Conservation (phyloP, 2,888 invertebrate species). For the Ochropacha duplaris region DNA sequence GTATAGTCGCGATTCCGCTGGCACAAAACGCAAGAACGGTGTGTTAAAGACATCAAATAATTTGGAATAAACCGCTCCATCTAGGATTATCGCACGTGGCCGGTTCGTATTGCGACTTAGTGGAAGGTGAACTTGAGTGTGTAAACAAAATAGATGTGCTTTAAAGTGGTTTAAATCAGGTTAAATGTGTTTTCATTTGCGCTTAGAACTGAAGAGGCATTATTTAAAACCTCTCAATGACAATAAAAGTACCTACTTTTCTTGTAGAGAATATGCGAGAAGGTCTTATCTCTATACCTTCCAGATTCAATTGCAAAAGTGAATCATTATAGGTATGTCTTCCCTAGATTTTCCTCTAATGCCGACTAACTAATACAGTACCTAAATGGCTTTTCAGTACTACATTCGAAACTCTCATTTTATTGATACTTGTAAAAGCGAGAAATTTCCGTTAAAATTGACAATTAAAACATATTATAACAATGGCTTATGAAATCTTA, state of each 20-base stretch:
- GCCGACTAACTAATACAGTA: too few species aligned
- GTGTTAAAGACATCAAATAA: neutral
- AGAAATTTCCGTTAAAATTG: too few species aligned
- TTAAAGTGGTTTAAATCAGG: neutral
- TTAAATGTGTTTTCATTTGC: neutral
- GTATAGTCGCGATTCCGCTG: too few species aligned
- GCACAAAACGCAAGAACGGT: neutral
- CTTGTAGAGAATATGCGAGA: neutral
- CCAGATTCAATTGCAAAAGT: too few species aligned
- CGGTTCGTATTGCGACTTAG: neutral
- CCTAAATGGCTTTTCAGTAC: too few species aligned
- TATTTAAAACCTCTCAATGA: neutral
- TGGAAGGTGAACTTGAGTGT: neutral
- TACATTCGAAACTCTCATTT: too few species aligned
- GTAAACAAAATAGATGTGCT: neutral
- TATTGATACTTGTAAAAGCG: too few species aligned
- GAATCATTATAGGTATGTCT: too few species aligned
- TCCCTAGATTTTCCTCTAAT: too few species aligned
- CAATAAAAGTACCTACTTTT: neutral
- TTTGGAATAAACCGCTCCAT: neutral
- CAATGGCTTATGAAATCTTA: too few species aligned
- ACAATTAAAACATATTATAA: too few species aligned
- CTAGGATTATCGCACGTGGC: conserved; percentile 1
- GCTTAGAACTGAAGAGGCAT: neutral
- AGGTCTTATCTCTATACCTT: too few species aligned